Evolutionary conservation across 1,140 invertebrate genomes (phyloP), one percentile per base, ranked within the genome.

Genomic region (Subanguina moxae): DNA sequence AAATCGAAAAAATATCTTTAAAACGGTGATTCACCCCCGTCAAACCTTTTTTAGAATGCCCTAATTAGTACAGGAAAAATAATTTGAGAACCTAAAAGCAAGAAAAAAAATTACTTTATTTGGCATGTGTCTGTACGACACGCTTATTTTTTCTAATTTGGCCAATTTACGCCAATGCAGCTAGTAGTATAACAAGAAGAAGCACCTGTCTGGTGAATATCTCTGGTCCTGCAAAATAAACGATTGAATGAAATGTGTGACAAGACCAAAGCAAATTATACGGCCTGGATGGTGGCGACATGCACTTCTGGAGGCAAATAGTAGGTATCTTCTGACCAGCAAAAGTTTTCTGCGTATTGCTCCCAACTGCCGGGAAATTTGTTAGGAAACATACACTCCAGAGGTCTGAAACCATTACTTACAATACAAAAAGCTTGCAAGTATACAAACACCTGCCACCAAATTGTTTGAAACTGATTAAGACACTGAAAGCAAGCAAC

Each of bases 121-220:
- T n/a, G n/a, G n/a, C n/a, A n/a, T n/a, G n/a, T n/a, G n/a, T n/a
- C n/a, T n/a, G n/a, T n/a, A n/a, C n/a, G n/a, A n/a, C n/a, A n/a
- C n/a, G n/a, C n/a, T n/a, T n/a, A n/a, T n/a, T n/a, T n/a, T n/a
- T n/a, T n/a, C n/a, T n/a, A n/a, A n/a, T n/a, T n/a, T n/a, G n/a
- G n/a, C n/a, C n/a, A n/a, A n/a, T n/a, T n/a, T n/a, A n/a, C n/a
- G n/a, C n/a, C n/a, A n/a, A n/a, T n/a, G n/a, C n/a, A n/a, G 84
- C 72, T 85, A 85, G 69, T 85, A 85, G 23, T n/a, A n/a, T n/a
- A n/a, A n/a, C 66, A 78, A 64, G 42, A 71, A n/a, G n/a, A 45
- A 7, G 32, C 11, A 38, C 32, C 78, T 64, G 7, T 76, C 78
- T 46, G 67, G 64, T 19, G 76, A 67, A 58, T 78, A 76, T 57